Base-by-base conservation (phyloP, 2,888 invertebrate species). In the Prosapia bicincta region DNA sequence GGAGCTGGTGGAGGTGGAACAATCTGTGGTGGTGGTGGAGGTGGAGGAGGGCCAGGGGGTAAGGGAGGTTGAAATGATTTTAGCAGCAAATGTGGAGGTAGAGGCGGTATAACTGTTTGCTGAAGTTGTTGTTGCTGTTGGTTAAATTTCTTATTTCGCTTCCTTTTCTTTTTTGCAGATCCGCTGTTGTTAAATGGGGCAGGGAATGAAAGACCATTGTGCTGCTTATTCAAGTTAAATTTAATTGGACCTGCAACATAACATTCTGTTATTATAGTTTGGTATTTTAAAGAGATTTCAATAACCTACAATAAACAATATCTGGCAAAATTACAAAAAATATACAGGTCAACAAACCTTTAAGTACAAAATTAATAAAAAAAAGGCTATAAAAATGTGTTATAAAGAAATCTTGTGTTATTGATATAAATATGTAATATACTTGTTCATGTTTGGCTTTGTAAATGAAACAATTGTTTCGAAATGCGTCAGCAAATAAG, bases 1-100 rank as follows among this genome's bases (percentile, higher is more conserved):
- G 79, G 71, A 78, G 87, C 83, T 28, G 87, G 87, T 77, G 87
- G 87, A 28, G 87, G 87, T 65, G 86, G 80, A 23, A 86, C 43
- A 43, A 13, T 13, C 86, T 25, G 88, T 54, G 87, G 86, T 75
- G 87, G 83, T 13, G 86, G 86, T 6, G 89, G 87, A 26, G 88
- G 88, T 79, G 88, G 79, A 20, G 80, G 80, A 9, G 81, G 81
- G 75, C 77, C 86, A 15, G 85, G 86, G 1, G 90, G 90, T 32
- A 90, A 89, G 77, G 87, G 85, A 30, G 86, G 87, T 78, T 85
- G 85, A 54, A 85, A 84, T 77, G 84, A 83, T 80, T 86, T 86
- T 25, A 83, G 82, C 78, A 87, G 86, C 78, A 87, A 86, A 9
- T 85, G 84, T 3, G 88, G 88, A n/a, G 87, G 88, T 78, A 87